A percentile compares a stretch with the other conserved stretches of the same genome.
Conservation (phyloP, 2,113 vertebrate species). For the Rynchops niger region DNA sequence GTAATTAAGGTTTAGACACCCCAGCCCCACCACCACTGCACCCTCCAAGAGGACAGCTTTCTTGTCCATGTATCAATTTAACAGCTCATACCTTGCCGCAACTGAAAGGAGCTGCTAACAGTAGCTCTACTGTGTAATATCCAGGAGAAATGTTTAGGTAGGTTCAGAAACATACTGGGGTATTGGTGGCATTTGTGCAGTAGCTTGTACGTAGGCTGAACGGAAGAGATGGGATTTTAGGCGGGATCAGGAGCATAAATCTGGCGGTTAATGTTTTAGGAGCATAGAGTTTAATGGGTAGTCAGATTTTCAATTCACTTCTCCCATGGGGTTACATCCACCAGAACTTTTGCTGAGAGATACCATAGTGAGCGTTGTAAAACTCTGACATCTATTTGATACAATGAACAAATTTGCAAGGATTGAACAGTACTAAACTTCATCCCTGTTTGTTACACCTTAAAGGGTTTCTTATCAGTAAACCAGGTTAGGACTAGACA, state of each 20-base stretch:
- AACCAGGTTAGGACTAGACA: background rate
- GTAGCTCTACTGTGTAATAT: background rate
- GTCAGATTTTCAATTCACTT: background rate
- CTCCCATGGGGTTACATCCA: background rate
- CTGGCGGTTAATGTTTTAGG: background rate
- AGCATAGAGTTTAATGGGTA: background rate
- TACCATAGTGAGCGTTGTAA: background rate
- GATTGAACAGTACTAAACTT: background rate
- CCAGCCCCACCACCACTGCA: too few relatives aligned
- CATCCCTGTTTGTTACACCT: background rate
- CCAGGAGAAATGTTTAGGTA: background rate
- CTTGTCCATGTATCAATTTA: background rate
- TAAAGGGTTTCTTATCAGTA: background rate
- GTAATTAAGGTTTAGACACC: background rate
- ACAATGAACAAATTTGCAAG: background rate
- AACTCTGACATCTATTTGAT: background rate
- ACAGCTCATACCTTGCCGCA: background rate
- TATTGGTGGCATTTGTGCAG: background rate
- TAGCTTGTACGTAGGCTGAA: background rate
- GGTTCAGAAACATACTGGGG: background rate
- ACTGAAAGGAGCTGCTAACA: background rate
- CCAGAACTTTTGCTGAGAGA: background rate
- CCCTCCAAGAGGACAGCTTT: background rate
- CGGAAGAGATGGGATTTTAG: background rate
- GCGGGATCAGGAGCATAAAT: background rate